These are phyloP conservation scores for Rhabdophis nuchalis DNA, from an alignment of 2,797 vertebrate species.

Conservation along the genomic window DNA sequence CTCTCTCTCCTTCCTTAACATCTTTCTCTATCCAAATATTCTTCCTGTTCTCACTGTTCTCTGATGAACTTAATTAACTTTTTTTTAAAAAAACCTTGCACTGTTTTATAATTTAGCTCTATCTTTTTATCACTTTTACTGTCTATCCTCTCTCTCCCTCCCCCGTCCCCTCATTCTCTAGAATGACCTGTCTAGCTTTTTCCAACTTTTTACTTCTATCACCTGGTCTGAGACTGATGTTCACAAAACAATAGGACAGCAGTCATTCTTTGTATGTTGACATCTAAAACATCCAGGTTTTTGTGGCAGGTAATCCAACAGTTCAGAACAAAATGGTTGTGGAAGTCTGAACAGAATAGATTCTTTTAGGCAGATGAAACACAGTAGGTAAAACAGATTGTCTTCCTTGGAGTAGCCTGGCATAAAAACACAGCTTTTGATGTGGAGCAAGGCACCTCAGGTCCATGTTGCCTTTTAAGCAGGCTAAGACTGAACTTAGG, in stretches of 20 bases:
- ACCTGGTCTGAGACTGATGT: neutral
- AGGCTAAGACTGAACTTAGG: neutral
- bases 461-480: neutral
- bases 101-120: neutral
- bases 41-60: neutral
- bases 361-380: neutral
- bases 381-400: neutral
- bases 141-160: neutral
- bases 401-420: neutral
- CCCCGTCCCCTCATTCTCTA: neutral
- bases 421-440: neutral
- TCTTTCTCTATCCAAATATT: neutral
- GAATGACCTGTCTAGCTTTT: neutral
- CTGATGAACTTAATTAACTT: neutral
- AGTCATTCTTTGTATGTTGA: neutral
- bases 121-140: neutral
- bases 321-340: neutral
- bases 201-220: neutral
- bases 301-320: neutral
- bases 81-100: neutral
- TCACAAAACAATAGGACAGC: neutral
- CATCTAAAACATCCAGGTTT: neutral
- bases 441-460: neutral
- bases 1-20: neutral
- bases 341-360: neutral